Percentiles rank a stretch among this genome's conserved stretches.
Conservation (phyloP, 2,113 vertebrate species). For the Lagopus muta region DNA sequence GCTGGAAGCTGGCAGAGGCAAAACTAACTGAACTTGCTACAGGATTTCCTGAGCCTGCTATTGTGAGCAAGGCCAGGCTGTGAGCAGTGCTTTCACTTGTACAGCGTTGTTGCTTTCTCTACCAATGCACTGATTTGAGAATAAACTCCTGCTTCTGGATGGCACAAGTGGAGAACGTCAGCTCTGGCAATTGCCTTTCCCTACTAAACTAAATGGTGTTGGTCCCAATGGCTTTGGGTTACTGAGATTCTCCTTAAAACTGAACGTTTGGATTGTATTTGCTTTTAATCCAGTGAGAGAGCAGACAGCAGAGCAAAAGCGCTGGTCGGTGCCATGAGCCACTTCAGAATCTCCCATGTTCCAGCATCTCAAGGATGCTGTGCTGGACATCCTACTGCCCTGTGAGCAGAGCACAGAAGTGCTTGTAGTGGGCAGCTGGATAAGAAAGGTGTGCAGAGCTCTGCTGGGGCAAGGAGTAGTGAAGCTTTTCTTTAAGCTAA, state of each 20-base stretch:
- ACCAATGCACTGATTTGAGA: not conserved
- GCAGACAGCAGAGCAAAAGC: not conserved
- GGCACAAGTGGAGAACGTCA: not conserved
- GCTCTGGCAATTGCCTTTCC: too few relatives aligned
- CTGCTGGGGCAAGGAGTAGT: too few relatives aligned
- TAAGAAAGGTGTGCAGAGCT: too few relatives aligned
- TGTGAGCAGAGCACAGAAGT: not conserved
- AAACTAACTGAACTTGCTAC: not conserved
- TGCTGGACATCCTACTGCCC: not conserved
- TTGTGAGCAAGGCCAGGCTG: too few relatives aligned
- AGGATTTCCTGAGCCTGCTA: not conserved
- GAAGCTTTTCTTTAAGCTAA: too few relatives aligned
- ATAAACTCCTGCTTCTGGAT: not conserved
- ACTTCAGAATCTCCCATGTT: accelerated
- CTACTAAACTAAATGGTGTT: not conserved
- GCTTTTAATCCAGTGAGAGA: too few relatives aligned
- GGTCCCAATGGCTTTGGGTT: not conserved
- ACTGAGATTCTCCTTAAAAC: not conserved
- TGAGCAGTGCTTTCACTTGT: too few relatives aligned
- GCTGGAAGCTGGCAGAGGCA: not conserved
- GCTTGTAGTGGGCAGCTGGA: too few relatives aligned
- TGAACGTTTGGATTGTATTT: not conserved
- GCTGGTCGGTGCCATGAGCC: not conserved
- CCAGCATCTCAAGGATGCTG: not conserved
- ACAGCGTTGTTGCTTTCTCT: not conserved